Conservation (phyloP, 1,140 invertebrate species). For the Callitettix versicolor region DNA sequence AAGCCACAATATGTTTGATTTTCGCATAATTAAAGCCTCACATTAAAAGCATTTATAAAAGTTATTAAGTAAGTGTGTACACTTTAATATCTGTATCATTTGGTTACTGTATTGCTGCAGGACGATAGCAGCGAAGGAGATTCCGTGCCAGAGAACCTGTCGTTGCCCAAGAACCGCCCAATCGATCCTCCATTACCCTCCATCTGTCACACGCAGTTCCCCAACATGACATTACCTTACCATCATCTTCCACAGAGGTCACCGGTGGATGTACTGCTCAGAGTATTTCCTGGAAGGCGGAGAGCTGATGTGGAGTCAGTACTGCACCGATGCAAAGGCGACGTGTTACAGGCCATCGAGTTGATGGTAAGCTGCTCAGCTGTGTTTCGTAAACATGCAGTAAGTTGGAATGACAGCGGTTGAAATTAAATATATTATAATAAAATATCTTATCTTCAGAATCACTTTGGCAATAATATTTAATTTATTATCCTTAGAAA, state of each 20-base stretch:
- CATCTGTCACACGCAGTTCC: background rate
- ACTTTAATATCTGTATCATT: too few relatives aligned
- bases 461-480: too few relatives aligned
- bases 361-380: constrained; percentile 69
- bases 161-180: constrained; percentile 29
- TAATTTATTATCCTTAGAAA: too few relatives aligned
- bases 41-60: too few relatives aligned
- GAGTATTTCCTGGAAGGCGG: constrained; percentile 76
- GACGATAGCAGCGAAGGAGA: constrained; percentile 27
- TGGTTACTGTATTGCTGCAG: too few relatives aligned
- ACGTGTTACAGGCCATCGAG: constrained; percentile 84
- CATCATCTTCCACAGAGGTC: constrained; percentile 34
- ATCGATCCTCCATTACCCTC: constrained; percentile 3
- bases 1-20: too few relatives aligned
- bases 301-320: constrained; percentile 72
- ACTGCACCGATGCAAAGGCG: constrained; percentile 61
- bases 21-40: too few relatives aligned
- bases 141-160: constrained; percentile 30
- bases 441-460: too few relatives aligned
- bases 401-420: too few relatives aligned
- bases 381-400: too few relatives aligned
- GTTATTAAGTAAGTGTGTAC: too few relatives aligned
- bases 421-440: too few relatives aligned
- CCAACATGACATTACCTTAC: constrained; percentile 4
- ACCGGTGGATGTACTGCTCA: constrained; percentile 60